phyloP scores from a whole-genome alignment of 2,113 vertebrate genomes.

The Microcebus lehilahytsara region DNA sequence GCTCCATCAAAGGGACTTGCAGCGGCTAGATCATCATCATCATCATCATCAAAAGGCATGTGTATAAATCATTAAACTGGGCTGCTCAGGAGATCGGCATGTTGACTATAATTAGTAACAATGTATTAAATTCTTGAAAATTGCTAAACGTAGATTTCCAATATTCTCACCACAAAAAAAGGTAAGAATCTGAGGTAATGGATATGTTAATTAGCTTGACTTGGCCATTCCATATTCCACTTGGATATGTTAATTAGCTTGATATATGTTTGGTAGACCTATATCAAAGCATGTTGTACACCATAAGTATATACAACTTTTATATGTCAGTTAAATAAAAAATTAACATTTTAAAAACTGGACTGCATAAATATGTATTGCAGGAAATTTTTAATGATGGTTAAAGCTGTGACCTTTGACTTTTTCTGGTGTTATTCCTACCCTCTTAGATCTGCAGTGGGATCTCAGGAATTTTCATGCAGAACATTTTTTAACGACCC shows the following conservation, averaged over 20 bases:
- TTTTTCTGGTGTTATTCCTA: not conserved
- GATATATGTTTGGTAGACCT: not conserved
- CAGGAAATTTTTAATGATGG: not conserved
- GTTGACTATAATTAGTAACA: not conserved
- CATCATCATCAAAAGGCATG: conserved; percentile 21
- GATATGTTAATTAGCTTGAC: not conserved
- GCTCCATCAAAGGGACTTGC: conserved; percentile 38
- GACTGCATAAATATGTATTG: not conserved
- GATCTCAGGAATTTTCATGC: conserved; percentile 48
- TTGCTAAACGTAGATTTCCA: not conserved
- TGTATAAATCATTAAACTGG: not conserved
- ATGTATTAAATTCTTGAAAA: not conserved
- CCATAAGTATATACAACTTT: not conserved
- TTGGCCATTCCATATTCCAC: too few relatives aligned
- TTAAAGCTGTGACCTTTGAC: not conserved
- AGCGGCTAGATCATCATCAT: not conserved
- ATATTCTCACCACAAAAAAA: not conserved
- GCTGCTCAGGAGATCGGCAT: not conserved
- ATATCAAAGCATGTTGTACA: not conserved
- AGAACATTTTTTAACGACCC: not conserved
- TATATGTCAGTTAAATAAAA: not conserved
- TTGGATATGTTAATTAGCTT: not conserved
- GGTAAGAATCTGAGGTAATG: not conserved
- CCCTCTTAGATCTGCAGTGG: not conserved
- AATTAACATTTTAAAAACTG: not conserved